Evolutionary conservation across 2,888 invertebrate species (phyloP), one percentile per base, ranked within the genome.

Genomic region (Priocnemis perturbator): DNA sequence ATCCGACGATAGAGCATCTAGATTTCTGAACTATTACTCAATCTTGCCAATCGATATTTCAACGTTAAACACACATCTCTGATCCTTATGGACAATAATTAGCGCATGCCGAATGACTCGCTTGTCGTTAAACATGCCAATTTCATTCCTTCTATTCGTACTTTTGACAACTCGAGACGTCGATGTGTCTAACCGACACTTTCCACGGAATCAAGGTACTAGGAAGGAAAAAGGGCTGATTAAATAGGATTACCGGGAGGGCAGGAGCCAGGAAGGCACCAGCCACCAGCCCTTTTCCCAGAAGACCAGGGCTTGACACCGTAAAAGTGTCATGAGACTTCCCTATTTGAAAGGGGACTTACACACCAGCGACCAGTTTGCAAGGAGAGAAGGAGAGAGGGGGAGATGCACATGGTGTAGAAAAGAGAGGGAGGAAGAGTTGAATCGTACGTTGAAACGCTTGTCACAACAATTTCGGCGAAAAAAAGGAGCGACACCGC

Each of bases 381-480:
- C 30, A 64, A 66, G 59, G 60, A 52, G 45, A 56, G 45, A 58
- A 58, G 55, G 11, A 65, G 61, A 64, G 50, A 64, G 53, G 45
- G 55, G 57, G 17, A 60, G 56, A 53, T 47, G 23, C 56, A 50
- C 15, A 11, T 37, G 44, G 21, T 3, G 37, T 11, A 11, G 37
- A 11, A 37, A 30, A 62, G 62, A 14, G 53, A 53, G n/a, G n/a
- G 37, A 53, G 53, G 53, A 26, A 45, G 44, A 58, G 58, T 58
- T 56, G 69, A 74, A 71, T 73, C 69, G 71, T 66, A 50, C 59
- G 78, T 81, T 80, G 81, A 83, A 82, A 82, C 78, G 85, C 78
- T 76, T 85, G 86, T 86, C 86, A 86, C 84, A 86, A 85, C 83
- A 86, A 86, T 85, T 86, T 85, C 79, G 37, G 74, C 75, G 71